Base-by-base conservation (phyloP, 1,140 invertebrate genomes). In the Onthophagus taurus region DNA sequence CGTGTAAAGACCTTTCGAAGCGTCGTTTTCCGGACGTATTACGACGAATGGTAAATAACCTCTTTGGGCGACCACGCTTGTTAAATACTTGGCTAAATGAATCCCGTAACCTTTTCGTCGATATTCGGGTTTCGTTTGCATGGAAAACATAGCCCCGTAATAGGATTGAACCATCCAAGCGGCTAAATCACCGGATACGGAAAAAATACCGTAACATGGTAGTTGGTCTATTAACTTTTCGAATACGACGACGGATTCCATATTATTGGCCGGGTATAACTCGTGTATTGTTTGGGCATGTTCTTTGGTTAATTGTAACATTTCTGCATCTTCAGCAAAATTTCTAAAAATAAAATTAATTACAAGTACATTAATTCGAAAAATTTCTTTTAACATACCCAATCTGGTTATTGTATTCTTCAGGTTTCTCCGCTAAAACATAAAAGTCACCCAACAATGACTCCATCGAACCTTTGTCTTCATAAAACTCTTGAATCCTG, bases 91-190 rank as follows among this genome's bases (percentile, higher is more conserved):
- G 33, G 80, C 80, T 44, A 83, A 63, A 52, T 75, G 75, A 24
- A 82, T 78, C 35, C 80, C 80, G 63, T 78, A 80, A 39, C 85
- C 85, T 72, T 86, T 86, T 52, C 84, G 71, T 45, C 84, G 73
- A 62, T 78, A 82, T 59, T 85, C 81, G 17, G 83, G 83, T 60
- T 77, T 74, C 38, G 85, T 89, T 65, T 87, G 83, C 85, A 89
- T 89, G n/a, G 84, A 87, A 63, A 87, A 87, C 85, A 89, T 87
- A 30, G 85, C 85, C 14, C 85, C 85, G 61, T 89, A 89, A 64
- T 89, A 89, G 2, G 83, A 86, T 55, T 89, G 84, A 19, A 86
- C 80, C 83, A 88, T 87, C 83, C 83, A 87, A 5, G 83, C 84
- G 5, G 81, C 83, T 16, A 87, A 61, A 49, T 78, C 73, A 18